These are phyloP conservation scores for Xiphias gladius DNA, from an alignment of 2,113 vertebrate species.

Conservation along the genomic window DNA sequence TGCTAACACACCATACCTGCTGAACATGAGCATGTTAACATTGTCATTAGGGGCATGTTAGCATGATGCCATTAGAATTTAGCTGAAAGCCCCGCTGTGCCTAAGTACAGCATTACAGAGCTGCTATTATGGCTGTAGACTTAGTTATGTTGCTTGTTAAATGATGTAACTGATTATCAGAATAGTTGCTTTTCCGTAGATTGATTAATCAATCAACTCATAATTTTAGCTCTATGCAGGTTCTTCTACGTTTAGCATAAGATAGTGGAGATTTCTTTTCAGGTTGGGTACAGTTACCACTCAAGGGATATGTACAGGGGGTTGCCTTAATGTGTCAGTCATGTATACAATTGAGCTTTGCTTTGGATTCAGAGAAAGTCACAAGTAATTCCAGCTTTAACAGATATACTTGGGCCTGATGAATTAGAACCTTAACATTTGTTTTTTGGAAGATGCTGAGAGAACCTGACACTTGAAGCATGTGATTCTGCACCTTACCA, in stretches of 20 bases:
- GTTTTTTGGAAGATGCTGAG: background rate
- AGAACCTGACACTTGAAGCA: conserved; percentile 11
- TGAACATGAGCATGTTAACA: too few relatives aligned
- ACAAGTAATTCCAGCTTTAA: background rate
- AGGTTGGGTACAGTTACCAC: background rate
- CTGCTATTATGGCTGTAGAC: background rate
- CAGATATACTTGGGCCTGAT: background rate
- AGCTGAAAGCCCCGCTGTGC: too few relatives aligned
- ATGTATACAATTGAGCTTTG: background rate
- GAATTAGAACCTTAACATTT: conserved; percentile 1
- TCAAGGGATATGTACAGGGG: background rate
- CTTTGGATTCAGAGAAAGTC: background rate
- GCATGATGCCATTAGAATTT: too few relatives aligned
- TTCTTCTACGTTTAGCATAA: background rate
- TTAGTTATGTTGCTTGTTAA: background rate
- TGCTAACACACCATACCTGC: too few relatives aligned
- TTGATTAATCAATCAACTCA: too few relatives aligned
- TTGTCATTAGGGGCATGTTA: too few relatives aligned
- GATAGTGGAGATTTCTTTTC: background rate
- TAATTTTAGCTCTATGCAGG: too few relatives aligned
- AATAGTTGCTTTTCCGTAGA: background rate
- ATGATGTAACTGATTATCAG: background rate
- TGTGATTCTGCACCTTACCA: conserved; percentile 20
- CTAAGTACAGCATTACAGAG: too few relatives aligned
- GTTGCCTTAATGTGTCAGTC: background rate